A percentile compares a stretch with the other conserved stretches of the same genome.
phyloP scores from a whole-genome alignment of 1,140 invertebrate species.

The Diabrotica virgifera region DNA sequence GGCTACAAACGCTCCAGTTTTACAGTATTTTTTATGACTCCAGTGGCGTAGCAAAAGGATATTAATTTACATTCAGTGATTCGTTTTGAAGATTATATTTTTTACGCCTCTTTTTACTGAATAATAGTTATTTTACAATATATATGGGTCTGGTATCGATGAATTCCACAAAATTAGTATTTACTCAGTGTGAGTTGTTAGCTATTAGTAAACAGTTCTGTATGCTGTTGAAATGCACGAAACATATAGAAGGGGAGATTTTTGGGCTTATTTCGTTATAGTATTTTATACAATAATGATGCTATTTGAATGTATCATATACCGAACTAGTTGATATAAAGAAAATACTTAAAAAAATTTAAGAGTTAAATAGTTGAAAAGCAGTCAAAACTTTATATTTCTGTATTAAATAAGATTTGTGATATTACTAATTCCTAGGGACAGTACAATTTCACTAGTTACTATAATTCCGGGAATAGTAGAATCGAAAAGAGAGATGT shows the following conservation, averaged over 20 bases:
- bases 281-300: constrained; percentile 37
- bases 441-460: neutral
- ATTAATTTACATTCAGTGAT: too few relatives aligned
- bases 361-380: constrained; percentile 14
- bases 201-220: constrained; percentile 45
- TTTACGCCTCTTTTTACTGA: too few relatives aligned
- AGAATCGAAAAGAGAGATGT: constrained; percentile 9
- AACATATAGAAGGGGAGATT: constrained; percentile 64
- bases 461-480: constrained; percentile 4
- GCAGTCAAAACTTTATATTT: constrained; percentile 32
- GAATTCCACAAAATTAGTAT: constrained; percentile 17
- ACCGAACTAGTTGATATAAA: constrained; percentile 21
- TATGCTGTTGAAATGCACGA: constrained; percentile 67
- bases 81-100: too few relatives aligned
- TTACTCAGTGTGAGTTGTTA: constrained; percentile 33
- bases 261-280: constrained; percentile 40
- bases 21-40: too few relatives aligned
- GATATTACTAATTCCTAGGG: neutral
- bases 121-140: too few relatives aligned
- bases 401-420: constrained; percentile 6
- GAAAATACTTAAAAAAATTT: neutral
- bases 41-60: too few relatives aligned
- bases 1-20: too few relatives aligned
- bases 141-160: neutral
- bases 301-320: constrained; percentile 30